A percentile compares a stretch with the other conserved stretches of the same genome.
These are phyloP conservation scores for Rhimphoctona megacephalus DNA, from an alignment of 2,888 invertebrate genomes.

Conservation along the genomic window DNA sequence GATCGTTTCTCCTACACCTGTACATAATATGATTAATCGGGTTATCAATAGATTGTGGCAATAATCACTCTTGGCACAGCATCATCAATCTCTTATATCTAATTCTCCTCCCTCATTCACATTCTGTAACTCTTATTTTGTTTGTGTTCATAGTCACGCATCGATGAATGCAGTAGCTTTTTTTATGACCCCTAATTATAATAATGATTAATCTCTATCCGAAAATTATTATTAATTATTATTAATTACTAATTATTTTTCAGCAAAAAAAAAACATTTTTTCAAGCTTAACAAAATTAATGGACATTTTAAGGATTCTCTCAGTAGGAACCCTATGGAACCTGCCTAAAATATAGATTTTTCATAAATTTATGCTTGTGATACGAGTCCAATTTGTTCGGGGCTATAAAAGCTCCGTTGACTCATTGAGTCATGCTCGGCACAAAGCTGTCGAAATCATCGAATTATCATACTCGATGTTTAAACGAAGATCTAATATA, in stretches of 20 bases:
- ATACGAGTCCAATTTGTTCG: neutral
- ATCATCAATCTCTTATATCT: constrained; percentile 49
- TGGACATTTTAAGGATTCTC: neutral
- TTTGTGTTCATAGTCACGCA: constrained; percentile 48
- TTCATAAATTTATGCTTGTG: neutral
- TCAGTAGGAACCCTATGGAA: neutral
- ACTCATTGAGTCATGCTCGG: constrained; percentile 49
- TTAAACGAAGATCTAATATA: constrained; percentile 58
- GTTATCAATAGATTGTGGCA: constrained; percentile 79
- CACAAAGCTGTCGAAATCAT: constrained; percentile 56
- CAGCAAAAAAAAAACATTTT: neutral
- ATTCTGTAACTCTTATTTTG: constrained; percentile 17
- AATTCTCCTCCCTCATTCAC: constrained; percentile 27
- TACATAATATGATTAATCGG: constrained; percentile 78
- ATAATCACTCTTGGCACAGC: constrained; percentile 72
- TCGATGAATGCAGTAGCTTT: constrained; percentile 51
- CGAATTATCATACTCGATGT: constrained; percentile 47
- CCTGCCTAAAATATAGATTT: neutral
- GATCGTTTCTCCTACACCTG: constrained; percentile 76
- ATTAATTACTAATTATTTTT: neutral
- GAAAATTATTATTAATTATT: neutral
- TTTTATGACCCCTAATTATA: neutral
- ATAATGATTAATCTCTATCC: neutral
- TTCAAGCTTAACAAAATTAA: neutral
- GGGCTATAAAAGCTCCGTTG: constrained; percentile 47